Conservation (phyloP, 2,797 vertebrate species). For the Pseudopleuronectes americanus region DNA sequence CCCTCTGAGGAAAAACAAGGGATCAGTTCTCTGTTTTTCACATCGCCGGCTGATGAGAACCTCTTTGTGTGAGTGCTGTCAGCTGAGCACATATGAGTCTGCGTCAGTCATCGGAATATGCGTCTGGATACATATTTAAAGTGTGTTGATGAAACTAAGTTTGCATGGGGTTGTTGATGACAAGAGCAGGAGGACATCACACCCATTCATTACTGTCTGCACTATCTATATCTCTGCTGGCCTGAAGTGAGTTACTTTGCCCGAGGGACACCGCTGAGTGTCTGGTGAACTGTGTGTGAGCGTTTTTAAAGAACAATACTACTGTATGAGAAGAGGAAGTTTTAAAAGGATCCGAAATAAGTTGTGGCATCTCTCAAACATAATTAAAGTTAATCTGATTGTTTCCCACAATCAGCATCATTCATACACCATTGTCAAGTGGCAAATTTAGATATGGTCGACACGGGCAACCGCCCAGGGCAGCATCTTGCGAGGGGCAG, state of each 20-base stretch:
- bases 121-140: constrained; percentile 12
- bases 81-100: constrained; percentile 25
- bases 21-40: constrained; percentile 58
- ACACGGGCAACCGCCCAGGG: too few relatives aligned
- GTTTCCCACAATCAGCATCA: constrained; percentile 26
- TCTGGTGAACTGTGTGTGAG: constrained; percentile 28
- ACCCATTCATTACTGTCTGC: constrained; percentile 34
- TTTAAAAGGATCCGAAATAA: constrained; percentile 40
- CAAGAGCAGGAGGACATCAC: constrained; percentile 13
- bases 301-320: constrained; percentile 27
- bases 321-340: constrained; percentile 27
- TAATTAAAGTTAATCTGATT: constrained; percentile 38
- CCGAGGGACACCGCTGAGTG: constrained; percentile 32
- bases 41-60: constrained; percentile 37
- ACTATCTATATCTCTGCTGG: constrained; percentile 5
- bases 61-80: constrained; percentile 27
- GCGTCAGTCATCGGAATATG: constrained; percentile 17
- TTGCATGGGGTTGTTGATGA: constrained; percentile 9
- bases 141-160: constrained; percentile 11
- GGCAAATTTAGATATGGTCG: too few relatives aligned
- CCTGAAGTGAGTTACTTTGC: constrained; percentile 26
- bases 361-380: constrained; percentile 29
- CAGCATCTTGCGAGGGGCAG: too few relatives aligned
- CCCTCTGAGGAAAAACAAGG: constrained; percentile 59
- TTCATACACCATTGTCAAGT: constrained; percentile 7